Percentiles rank a stretch among this genome's conserved stretches.
Conservation (phyloP, 2,797 vertebrate genomes). For the Pelochelys cantorii region DNA sequence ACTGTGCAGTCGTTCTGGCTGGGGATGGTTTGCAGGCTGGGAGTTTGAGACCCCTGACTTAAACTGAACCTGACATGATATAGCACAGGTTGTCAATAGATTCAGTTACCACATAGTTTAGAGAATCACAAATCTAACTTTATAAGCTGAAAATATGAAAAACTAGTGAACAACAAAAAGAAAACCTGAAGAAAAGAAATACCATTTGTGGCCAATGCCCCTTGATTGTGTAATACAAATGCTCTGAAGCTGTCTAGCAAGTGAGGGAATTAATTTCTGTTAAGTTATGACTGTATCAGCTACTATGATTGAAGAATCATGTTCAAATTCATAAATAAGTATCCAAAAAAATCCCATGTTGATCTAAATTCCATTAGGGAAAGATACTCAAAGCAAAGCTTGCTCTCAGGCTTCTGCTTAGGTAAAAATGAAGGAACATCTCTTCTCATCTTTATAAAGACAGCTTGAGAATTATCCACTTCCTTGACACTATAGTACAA, state of each 20-base stretch:
- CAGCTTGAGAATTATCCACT: not conserved
- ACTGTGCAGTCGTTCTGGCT: no score
- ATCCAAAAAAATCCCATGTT: not conserved
- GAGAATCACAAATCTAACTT: not conserved
- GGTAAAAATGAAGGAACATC: not conserved
- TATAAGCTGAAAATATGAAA: not conserved
- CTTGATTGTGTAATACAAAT: slow-evolving; percentile 4
- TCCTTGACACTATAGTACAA: no score
- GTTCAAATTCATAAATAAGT: not conserved
- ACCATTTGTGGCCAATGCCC: slow-evolving; percentile 23
- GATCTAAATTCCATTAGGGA: slow-evolving; percentile 17
- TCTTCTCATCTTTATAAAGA: not conserved
- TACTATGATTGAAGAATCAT: not conserved
- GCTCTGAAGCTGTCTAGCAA: slow-evolving; percentile 34
- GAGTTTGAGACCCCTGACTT: no score
- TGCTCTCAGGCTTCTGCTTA: not conserved
- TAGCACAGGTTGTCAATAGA: not conserved
- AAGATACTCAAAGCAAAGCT: slow-evolving; percentile 36
- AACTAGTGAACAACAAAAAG: not conserved
- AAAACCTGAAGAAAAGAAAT: not conserved
- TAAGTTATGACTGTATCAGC: not conserved
- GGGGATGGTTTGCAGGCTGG: no score
- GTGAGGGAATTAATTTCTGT: slow-evolving; percentile 18
- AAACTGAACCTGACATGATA: not conserved
- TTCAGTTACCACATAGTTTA: not conserved